Evolutionary conservation across 2,888 invertebrate species (phyloP), one percentile per base, ranked within the genome.

Genomic region (Sepioteuthis lessoniana): DNA sequence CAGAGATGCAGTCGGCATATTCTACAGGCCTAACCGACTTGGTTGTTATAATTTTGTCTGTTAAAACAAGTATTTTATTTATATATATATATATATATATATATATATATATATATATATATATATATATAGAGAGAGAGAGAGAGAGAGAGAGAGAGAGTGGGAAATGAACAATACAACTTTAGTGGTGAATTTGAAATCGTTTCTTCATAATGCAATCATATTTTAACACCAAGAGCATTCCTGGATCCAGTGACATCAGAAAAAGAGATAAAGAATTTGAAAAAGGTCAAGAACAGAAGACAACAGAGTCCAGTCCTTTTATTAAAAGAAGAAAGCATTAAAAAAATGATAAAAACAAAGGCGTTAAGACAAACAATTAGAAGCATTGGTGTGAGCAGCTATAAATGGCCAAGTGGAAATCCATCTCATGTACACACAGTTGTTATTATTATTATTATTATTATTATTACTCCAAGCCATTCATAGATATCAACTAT

Each of bases 401-500:
- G 16, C 76, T 76, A n/a, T n/a, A 76, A 76, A 76, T 76, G 76
- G 76, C n/a, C 76, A 35, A 35, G 76, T 76, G 76, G n/a, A 76
- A 76, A 76, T n/a, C 76, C n/a, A 76, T 35, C 76, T n/a, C n/a
- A 76, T n/a, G n/a, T n/a, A 76, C 76, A 76, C 35, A 76, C 35
- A 76, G n/a, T 0, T n/a, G 76, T 76, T 76, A n/a, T n/a, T 76
- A 76, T 8, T 76, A 76, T 7, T 76, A 16, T 13, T 35, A 35
- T n/a, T 35, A 76, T n/a, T 16, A 76, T n/a, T 76, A 76, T 13
- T 76, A 76, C 16, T 76, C n/a, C 13, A 76, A 76, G 76, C 76
- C 76, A 76, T 76, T 76, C 76, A 76, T 76, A 76, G n/a, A 76
- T 76, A 76, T 76, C n/a, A 76, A 35, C 76, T 76, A 76, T 76